A percentile compares a stretch with the other conserved stretches of the same genome.
Evolutionary conservation across 2,888 invertebrate genomes (phyloP).

Genomic region (Melieria crassipennis): DNA sequence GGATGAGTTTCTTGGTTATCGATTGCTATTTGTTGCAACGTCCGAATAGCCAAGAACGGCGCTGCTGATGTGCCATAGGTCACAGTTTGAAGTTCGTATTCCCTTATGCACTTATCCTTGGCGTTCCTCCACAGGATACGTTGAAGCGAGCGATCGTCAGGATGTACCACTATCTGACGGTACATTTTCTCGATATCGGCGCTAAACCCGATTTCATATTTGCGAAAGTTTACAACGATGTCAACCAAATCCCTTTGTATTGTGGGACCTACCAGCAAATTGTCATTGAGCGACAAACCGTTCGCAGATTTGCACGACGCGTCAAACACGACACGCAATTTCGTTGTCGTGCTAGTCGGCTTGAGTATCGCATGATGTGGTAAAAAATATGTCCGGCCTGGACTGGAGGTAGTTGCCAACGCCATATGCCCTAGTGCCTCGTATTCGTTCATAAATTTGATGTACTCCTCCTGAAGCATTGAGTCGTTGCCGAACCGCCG

Average conservation of each 20-base stretch:
- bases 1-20: neutral
- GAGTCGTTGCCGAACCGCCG: conserved; percentile 12
- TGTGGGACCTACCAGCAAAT: conserved; percentile 40
- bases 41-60: neutral
- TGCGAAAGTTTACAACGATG: conserved; percentile 21
- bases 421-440: conserved; percentile 15
- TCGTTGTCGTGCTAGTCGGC: too few species aligned
- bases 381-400: conserved; percentile 12
- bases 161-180: conserved; percentile 23
- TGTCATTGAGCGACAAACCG: conserved; percentile 38
- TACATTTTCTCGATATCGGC: conserved; percentile 31
- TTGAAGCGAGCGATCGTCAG: neutral
- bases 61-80: neutral
- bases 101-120: neutral
- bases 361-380: conserved; percentile 47
- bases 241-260: conserved; percentile 28
- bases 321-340: conserved; percentile 49
- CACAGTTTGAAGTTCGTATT: neutral
- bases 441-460: conserved; percentile 19
- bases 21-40: neutral
- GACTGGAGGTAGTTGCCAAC: conserved; percentile 6
- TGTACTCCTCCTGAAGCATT: conserved; percentile 15
- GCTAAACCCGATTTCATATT: conserved; percentile 19
- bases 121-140: neutral
- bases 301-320: conserved; percentile 44